These are phyloP conservation scores for Tretioscincus oriximinensis DNA, from an alignment of 2,113 vertebrate genomes.

Conservation along the genomic window DNA sequence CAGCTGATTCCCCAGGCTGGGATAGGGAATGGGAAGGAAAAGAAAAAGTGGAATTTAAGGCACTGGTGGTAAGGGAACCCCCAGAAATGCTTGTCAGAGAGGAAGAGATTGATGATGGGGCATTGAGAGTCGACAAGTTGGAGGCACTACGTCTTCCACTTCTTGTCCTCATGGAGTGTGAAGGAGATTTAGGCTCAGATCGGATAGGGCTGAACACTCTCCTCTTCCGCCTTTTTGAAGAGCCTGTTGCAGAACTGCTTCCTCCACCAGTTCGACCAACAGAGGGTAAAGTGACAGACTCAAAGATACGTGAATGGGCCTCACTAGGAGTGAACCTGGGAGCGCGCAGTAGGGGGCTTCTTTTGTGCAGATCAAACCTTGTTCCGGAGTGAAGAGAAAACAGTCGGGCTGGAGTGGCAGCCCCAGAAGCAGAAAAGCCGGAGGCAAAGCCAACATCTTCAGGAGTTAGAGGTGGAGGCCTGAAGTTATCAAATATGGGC, in stretches of 20 bases:
- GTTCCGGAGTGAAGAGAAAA: conserved; percentile 88
- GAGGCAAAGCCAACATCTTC: conserved; percentile 90
- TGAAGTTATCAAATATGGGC: conserved; percentile 97
- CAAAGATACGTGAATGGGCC: conserved; percentile 95
- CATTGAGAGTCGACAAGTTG: conserved; percentile 76
- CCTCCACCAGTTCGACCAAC: conserved; percentile 77
- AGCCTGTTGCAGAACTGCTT: conserved; percentile 65
- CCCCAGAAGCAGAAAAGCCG: conserved; percentile 74
- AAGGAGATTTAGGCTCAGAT: conserved; percentile 87
- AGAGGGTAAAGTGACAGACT: conserved; percentile 88
- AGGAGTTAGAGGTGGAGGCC: conserved; percentile 91
- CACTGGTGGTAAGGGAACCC: conserved; percentile 91
- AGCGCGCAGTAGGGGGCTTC: conserved; percentile 89
- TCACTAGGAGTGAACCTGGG: conserved; percentile 95
- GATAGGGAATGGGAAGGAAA: conserved; percentile 78
- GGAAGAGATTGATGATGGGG: conserved; percentile 76
- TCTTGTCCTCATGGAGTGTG: conserved; percentile 95
- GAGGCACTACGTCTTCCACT: conserved; percentile 87
- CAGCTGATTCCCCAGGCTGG: conserved; percentile 72
- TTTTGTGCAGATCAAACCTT: conserved; percentile 86
- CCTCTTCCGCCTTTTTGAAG: conserved; percentile 78
- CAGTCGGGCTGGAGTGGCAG: conserved; percentile 78
- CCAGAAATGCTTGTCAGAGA: conserved; percentile 86
- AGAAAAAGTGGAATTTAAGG: conserved; percentile 89
- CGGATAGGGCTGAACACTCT: conserved; percentile 79